A percentile compares a stretch with the other conserved stretches of the same genome.
phyloP scores from a whole-genome alignment of 2,113 vertebrate species.

The Benitochromis conjunctus region DNA sequence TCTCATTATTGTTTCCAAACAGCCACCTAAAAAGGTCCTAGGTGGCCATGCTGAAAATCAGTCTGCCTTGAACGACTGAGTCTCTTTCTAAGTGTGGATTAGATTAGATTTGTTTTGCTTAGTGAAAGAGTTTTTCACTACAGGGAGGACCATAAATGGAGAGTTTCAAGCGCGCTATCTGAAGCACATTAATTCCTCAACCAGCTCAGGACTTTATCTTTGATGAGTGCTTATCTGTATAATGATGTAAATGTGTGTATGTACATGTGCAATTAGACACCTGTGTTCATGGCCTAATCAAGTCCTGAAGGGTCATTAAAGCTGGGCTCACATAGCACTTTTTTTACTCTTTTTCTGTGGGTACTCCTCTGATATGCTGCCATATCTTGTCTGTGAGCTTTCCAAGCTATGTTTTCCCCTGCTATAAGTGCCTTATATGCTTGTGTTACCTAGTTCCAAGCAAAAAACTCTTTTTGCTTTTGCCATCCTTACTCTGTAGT shows the following conservation, averaged over 20 bases:
- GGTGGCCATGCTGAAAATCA: not conserved
- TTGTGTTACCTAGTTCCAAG: not conserved
- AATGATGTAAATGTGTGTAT: not conserved
- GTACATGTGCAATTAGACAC: not conserved
- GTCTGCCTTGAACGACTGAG: not conserved
- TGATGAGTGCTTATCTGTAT: slow-evolving; percentile 6
- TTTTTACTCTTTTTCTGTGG: not conserved
- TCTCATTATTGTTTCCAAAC: not conserved
- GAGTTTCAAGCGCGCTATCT: not conserved
- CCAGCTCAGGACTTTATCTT: not conserved
- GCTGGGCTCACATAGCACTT: not conserved
- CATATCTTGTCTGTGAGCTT: not conserved
- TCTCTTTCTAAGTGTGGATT: slow-evolving; percentile 10
- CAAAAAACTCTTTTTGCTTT: not conserved
- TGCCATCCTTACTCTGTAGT: not conserved
- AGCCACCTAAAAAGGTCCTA: not conserved
- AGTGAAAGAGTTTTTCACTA: not conserved
- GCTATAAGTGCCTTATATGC: not conserved
- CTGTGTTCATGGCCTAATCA: not conserved
- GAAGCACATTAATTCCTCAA: not conserved
- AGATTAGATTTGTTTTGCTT: slow-evolving; percentile 1
- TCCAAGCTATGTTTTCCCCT: not conserved
- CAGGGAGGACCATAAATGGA: slow-evolving; percentile 14
- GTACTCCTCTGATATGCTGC: not conserved
- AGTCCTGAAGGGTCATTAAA: not conserved